phyloP scores from a whole-genome alignment of 2,797 vertebrate genomes.

The Pangasius sanitwongsei region DNA sequence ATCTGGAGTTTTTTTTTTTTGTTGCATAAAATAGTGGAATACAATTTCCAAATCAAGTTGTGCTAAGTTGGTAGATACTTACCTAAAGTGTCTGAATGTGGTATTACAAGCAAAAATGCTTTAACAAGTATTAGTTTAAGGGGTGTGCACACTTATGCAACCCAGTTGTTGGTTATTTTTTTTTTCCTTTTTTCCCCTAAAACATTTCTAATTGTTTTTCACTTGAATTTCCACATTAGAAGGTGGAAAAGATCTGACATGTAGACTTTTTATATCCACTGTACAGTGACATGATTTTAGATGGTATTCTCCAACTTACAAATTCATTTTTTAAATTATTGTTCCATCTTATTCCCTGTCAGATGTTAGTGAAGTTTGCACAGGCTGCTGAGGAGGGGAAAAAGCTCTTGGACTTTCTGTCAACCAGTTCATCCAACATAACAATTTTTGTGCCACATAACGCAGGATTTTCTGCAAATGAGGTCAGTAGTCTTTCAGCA shows the following conservation, averaged over 20 bases:
- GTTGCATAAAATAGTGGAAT: neutral
- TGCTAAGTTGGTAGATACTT: neutral
- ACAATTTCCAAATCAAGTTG: neutral
- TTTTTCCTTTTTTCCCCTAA: neutral
- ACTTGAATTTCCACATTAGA: neutral
- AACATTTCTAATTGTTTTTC: neutral
- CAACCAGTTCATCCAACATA: slow-evolving; percentile 76
- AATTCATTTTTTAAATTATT: neutral
- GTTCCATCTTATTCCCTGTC: slow-evolving; percentile 20
- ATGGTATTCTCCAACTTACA: neutral
- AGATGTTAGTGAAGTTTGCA: slow-evolving; percentile 86
- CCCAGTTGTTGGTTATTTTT: neutral
- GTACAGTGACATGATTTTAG: neutral
- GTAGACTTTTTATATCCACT: neutral
- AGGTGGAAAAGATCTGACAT: too few relatives aligned
- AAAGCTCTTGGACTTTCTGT: slow-evolving; percentile 80
- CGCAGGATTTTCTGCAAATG: slow-evolving; percentile 81
- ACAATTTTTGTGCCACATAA: slow-evolving; percentile 91
- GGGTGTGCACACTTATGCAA: neutral
- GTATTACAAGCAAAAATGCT: neutral
- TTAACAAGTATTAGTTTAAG: neutral
- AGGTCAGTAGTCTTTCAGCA: slow-evolving; percentile 69
- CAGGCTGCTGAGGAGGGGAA: slow-evolving; percentile 75
- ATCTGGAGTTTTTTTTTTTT: neutral
- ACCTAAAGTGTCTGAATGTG: neutral